Base-by-base conservation (phyloP, 2,797 vertebrate genomes). In the Sylvia borin region DNA sequence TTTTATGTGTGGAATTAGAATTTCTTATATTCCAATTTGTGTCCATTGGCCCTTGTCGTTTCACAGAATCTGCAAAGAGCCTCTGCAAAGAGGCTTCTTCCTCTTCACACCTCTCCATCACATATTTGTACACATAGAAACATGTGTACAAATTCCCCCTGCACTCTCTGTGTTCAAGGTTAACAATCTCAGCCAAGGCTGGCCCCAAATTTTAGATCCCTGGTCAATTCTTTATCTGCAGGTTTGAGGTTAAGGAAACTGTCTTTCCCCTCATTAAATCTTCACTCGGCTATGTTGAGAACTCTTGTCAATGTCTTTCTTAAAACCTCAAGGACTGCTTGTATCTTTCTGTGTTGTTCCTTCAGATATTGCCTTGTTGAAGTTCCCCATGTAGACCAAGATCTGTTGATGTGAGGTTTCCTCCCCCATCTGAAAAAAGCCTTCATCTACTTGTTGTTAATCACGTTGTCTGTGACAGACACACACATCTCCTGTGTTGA, bases 151-250 rank as follows among this genome's bases (percentile, higher is more conserved):
- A 83, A 62, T 54, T 75, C 3, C 2, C 3, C 15, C 20, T 20
- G 27, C 53, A 26, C 26, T 38, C 18, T 71, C 38, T 54, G 12
- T 67, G 73, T 48, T 60, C 21, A 76, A 79, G 24, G 9, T 15
- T 88, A 34, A 58, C 14, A 57, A 36, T 53, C 20, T 81, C 43
- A 76, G 51, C 21, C 29, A 58, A 73, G 38, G 16, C 29, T 95
- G 18, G 11, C 11, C 19, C 29, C 0, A 0, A 1, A 47, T 18
- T 72, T 83, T 66, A 50, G 16, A 50, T 66, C 4, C 16, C 18
- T 53, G 24, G 42, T 45, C 7, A 34, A 9, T 34, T 72, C 57
- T 58, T 82, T 72, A 14, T 47, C 48, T 65, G 51, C 16, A 53
- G 76, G 38, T 57, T 11, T 57, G 76, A 75, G 16, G 24, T 85